Conservation (phyloP, 23 tunicate species). For the Pegea sp. region DNA sequence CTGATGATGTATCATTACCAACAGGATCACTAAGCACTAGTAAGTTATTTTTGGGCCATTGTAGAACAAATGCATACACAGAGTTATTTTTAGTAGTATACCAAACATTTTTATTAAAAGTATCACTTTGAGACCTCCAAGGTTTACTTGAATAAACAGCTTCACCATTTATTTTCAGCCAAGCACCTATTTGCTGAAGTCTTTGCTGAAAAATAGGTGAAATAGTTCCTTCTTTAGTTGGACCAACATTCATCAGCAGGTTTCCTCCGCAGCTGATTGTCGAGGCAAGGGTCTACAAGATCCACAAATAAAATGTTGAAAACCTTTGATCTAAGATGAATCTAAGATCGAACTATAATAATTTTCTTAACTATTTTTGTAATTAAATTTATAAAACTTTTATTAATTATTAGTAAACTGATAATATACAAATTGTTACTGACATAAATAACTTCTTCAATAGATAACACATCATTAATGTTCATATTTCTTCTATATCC, state of each 20-base stretch:
- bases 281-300: constrained; percentile 31
- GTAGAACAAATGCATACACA: constrained; percentile 50
- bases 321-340: no score
- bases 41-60: constrained; percentile 54
- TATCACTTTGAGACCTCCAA: constrained; percentile 64
- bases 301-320: constrained; percentile 2
- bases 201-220: constrained; percentile 59
- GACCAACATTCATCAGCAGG: constrained; percentile 82
- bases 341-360: no score
- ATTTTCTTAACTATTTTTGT: no score
- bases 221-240: constrained; percentile 65
- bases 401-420: no score
- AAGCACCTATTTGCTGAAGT: constrained; percentile 47
- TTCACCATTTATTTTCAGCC: constrained; percentile 72
- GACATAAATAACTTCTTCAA: constrained; percentile 71
- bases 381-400: no score
- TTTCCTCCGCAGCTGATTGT: constrained; percentile 91
- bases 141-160: constrained; percentile 68
- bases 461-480: constrained; percentile 55
- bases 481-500: constrained; percentile 69
- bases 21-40: constrained; percentile 20
- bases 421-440: no score
- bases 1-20: no score
- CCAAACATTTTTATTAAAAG: constrained; percentile 30
- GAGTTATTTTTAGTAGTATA: constrained; percentile 30